These are phyloP conservation scores for Tangara arthus DNA, from an alignment of 2,797 vertebrate genomes.

Conservation along the genomic window DNA sequence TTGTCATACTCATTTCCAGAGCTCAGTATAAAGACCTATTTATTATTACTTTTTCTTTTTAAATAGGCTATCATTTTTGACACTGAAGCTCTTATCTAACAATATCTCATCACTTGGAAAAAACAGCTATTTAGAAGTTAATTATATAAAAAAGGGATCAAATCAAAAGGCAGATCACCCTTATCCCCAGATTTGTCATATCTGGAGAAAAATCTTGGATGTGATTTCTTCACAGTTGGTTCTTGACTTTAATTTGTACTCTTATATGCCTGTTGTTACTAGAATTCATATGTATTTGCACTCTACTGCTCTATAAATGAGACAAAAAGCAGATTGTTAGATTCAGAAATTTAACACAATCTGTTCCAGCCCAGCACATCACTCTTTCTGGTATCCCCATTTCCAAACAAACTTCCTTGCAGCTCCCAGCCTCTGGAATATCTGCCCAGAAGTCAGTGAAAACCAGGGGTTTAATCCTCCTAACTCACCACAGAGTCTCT, in stretches of 20 bases:
- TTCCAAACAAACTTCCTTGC: neutral
- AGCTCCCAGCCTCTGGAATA: neutral
- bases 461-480: neutral
- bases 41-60: neutral
- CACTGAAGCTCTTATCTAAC: neutral
- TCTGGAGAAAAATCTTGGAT: neutral
- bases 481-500: neutral
- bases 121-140: neutral
- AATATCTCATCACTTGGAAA: neutral
- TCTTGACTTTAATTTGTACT: neutral
- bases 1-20: neutral
- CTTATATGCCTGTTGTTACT: neutral
- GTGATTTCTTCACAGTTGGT: rapidly evolving
- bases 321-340: neutral
- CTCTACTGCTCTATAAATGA: neutral
- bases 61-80: rapidly evolving
- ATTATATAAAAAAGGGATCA: neutral
- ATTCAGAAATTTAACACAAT: neutral
- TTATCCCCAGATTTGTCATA: rapidly evolving
- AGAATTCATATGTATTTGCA: neutral
- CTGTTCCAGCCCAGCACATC: neutral
- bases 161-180: neutral
- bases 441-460: neutral
- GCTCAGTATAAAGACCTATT: neutral
- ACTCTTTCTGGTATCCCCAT: neutral